Base-by-base conservation (phyloP, 2,797 vertebrate species). In the Propithecus perrieri region DNA sequence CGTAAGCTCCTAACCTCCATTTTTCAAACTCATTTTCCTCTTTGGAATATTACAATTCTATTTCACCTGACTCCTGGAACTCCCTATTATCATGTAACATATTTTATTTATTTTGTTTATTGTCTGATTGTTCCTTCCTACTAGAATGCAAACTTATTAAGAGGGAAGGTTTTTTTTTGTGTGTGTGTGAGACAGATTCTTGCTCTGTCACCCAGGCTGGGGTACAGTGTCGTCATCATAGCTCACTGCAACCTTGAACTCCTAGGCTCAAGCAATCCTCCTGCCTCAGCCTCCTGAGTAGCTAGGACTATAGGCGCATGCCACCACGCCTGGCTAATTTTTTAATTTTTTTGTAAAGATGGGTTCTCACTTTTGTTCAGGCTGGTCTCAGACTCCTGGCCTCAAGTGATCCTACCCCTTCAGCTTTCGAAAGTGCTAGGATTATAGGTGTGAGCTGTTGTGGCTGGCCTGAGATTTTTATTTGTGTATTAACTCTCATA, bases 41-140 rank as follows among this genome's bases (percentile, higher is more conserved):
- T 92, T 92, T 92, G 67, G 61, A 76, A 86, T 89, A 17, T 92
- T 94, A n/a, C n/a, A 46, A 26, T 94, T 89, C 26, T 89, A 55
- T 6, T 69, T 94, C 30, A 75, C 24, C 35, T 67, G 72, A 91
- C 26, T 69, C 33, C 26, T 79, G 50, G 72, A 85, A 85, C n/a
- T 92, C 63, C 63, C 33, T 84, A n/a, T 79, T 91, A 41, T 55
- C 59, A 38, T 67, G 24, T 80, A 85, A 72, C 4, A 38, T 91
- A 22, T 59, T 87, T 93, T 79, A 89, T 41, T 59, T 84, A 61
- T 33, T 88, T 55, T 85, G 55, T 87, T 46, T 71, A 50, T 69
- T 69, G 30, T 90, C n/a, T 67, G 41, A 83, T 65, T 94, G 4
- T 71, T 72, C 28, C 38, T 85, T 26, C 17, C 38, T 57, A 50